Conservation (phyloP, 1,140 invertebrate species). For the Argopecten irradians region DNA sequence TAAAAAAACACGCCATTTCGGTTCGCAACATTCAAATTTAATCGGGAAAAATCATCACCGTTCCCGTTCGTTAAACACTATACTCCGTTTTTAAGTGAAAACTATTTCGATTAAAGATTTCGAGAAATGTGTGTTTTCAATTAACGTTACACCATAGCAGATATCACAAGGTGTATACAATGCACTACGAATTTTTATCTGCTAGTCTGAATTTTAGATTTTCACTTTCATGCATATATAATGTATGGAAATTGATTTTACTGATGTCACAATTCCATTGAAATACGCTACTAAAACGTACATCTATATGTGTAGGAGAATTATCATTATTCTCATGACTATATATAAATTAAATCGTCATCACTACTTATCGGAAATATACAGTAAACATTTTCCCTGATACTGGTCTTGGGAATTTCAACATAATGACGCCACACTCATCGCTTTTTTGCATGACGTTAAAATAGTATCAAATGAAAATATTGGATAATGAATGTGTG, state of each 20-base stretch:
- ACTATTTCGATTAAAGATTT: not conserved
- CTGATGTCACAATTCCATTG: not conserved
- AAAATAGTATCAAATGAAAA: no score
- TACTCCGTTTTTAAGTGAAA: not conserved
- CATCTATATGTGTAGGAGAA: not conserved
- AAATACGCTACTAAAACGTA: not conserved
- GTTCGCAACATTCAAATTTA: not conserved
- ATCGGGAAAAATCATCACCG: not conserved
- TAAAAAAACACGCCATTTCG: not conserved
- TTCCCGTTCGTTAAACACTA: conserved; percentile 7
- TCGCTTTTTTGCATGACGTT: no score
- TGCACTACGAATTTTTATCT: not conserved
- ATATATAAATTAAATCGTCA: no score
- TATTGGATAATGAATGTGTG: no score
- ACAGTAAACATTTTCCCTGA: no score
- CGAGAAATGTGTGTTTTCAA: not conserved
- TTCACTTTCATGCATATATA: not conserved
- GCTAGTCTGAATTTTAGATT: not conserved
- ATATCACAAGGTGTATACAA: not conserved
- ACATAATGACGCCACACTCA: no score
- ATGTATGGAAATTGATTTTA: conserved; percentile 19
- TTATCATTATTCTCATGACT: not conserved
- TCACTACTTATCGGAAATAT: no score
- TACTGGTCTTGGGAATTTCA: no score
- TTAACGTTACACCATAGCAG: not conserved